Conservation (phyloP, 2,888 invertebrate genomes). For the Volucella inanis region DNA sequence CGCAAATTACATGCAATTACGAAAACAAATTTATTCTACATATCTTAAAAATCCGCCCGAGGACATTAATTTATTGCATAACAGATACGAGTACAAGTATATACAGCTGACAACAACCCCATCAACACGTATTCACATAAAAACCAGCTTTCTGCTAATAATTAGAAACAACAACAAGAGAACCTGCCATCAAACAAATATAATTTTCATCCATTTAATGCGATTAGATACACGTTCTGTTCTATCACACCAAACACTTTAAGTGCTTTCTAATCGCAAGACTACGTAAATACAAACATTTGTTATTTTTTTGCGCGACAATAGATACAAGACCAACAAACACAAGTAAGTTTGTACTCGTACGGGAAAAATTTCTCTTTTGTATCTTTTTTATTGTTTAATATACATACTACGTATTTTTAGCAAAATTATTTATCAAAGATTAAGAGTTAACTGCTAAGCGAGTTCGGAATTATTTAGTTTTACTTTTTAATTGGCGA, state of each 20-base stretch:
- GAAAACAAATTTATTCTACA: no score
- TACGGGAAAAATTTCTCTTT: no score
- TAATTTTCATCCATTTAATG: slow-evolving; percentile 10
- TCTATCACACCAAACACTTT: not conserved
- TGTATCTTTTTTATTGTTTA: not conserved
- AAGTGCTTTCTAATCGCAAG: slow-evolving; percentile 21
- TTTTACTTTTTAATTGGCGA: not conserved
- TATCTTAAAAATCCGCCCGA: no score
- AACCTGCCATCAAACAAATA: slow-evolving; percentile 9
- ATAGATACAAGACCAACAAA: not conserved
- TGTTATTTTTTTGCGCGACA: not conserved
- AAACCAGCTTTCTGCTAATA: not conserved
- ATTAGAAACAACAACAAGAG: not conserved
- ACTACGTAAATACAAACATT: slow-evolving; percentile 11
- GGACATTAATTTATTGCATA: slow-evolving; percentile 4
- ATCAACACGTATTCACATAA: not conserved
- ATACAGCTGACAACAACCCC: not conserved
- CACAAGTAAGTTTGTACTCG: not conserved
- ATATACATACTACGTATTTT: not conserved
- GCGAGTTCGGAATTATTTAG: not conserved
- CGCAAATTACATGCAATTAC: no score
- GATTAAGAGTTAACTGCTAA: not conserved
- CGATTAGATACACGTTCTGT: slow-evolving; percentile 29
- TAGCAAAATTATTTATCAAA: not conserved
- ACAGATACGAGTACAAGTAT: not conserved